Evolutionary conservation across 2,113 vertebrate species (phyloP).

Genomic region (Carassius auratus): DNA sequence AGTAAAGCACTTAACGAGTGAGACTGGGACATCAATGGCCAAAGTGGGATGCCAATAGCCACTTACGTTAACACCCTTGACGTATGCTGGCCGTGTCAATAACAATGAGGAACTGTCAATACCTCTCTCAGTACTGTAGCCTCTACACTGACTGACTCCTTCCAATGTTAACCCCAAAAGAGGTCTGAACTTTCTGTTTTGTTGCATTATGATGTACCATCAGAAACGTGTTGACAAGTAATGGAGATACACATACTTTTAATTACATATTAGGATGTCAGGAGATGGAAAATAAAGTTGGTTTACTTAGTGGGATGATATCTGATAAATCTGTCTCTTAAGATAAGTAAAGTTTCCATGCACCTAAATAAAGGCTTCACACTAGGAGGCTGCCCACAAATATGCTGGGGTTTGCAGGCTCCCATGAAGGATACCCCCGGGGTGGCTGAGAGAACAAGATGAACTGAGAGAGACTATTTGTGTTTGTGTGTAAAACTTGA

Average conservation of each 20-base stretch:
- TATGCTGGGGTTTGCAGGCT: constrained; percentile 76
- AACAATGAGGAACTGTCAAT: constrained; percentile 79
- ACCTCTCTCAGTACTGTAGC: constrained; percentile 70
- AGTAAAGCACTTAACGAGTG: constrained; percentile 60
- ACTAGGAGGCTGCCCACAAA: constrained; percentile 71
- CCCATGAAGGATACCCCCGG: constrained; percentile 74
- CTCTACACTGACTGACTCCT: constrained; percentile 51
- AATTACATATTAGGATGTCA: neutral
- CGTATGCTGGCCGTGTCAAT: constrained; percentile 81
- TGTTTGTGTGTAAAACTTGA: constrained; percentile 46
- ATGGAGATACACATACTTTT: neutral
- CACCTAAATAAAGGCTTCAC: constrained; percentile 61
- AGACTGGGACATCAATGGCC: constrained; percentile 70
- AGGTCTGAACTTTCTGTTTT: neutral
- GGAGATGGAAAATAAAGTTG: neutral
- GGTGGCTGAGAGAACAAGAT: constrained; percentile 53
- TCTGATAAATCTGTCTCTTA: constrained; percentile 30
- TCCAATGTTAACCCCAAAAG: constrained; percentile 19
- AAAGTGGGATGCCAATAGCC: constrained; percentile 77
- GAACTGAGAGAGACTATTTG: constrained; percentile 21
- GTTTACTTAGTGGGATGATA: neutral
- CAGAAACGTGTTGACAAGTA: neutral
- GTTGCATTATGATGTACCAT: neutral
- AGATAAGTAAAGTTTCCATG: constrained; percentile 59
- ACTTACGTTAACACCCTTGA: constrained; percentile 74